Evolutionary conservation across 2,113 vertebrate species (phyloP).

Genomic region (Labeo catla): DNA sequence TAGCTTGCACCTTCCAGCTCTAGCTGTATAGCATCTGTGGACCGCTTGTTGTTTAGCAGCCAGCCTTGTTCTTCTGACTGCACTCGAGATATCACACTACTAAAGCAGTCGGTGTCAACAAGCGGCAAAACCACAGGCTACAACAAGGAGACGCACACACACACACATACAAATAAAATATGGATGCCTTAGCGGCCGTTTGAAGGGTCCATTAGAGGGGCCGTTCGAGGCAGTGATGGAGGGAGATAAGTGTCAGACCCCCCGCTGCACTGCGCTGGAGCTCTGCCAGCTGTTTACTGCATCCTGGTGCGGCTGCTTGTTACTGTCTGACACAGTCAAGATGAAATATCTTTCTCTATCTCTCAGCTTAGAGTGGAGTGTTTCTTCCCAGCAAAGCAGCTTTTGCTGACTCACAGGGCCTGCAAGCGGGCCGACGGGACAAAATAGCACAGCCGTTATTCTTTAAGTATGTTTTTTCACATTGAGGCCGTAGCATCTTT

Average conservation of each 20-base stretch:
- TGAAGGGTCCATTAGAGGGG: conserved; percentile 78
- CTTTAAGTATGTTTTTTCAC: not conserved
- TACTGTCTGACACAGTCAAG: conserved; percentile 70
- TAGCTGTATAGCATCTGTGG: not conserved
- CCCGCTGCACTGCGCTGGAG: conserved; percentile 65
- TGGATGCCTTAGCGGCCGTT: conserved; percentile 73
- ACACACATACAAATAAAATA: conserved; percentile 70
- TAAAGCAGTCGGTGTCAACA: conserved; percentile 79
- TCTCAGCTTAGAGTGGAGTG: not conserved
- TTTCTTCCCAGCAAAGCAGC: not conserved
- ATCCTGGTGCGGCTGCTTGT: conserved; percentile 66
- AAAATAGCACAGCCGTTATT: not conserved
- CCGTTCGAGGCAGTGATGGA: conserved; percentile 66
- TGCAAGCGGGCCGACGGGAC: not conserved
- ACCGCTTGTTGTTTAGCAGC: conserved; percentile 56
- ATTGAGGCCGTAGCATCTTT: not conserved
- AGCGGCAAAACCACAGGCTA: conserved; percentile 60
- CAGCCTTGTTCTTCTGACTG: conserved; percentile 70
- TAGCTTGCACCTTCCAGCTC: not conserved
- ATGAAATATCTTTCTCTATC: conserved; percentile 55
- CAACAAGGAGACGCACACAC: conserved; percentile 32
- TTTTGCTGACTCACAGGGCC: conserved; percentile 41
- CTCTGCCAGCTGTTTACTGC: conserved; percentile 72
- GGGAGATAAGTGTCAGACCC: conserved; percentile 73
- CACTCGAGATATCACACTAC: conserved; percentile 66